phyloP scores from a whole-genome alignment of 2,888 invertebrate species.

The Lasioglossum lativentre region DNA sequence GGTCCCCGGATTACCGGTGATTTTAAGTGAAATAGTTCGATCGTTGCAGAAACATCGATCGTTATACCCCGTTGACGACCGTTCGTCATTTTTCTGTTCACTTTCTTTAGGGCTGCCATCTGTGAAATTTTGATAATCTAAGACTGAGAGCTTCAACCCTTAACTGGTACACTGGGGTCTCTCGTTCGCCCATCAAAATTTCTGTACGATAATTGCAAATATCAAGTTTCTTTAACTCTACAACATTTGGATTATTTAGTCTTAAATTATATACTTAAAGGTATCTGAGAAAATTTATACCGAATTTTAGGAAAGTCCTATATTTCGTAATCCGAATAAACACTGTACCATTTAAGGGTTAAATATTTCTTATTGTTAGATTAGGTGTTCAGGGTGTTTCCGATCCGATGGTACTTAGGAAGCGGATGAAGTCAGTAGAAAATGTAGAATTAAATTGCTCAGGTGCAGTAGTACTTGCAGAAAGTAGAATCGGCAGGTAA shows the following conservation, averaged over 20 bases:
- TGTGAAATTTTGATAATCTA: slow-evolving; percentile 6
- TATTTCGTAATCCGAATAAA: too few relatives aligned
- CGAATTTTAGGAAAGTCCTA: too few relatives aligned
- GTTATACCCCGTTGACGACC: background rate
- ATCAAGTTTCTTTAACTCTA: background rate
- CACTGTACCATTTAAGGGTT: background rate
- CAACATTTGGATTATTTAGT: background rate
- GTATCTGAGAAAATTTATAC: too few relatives aligned
- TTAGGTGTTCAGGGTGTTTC: background rate
- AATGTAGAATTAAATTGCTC: background rate
- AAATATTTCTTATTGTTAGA: background rate
- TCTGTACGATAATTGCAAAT: background rate
- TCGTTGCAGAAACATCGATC: background rate
- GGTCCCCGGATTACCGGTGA: background rate
- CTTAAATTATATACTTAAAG: too few relatives aligned
- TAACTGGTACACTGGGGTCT: background rate
- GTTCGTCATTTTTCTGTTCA: background rate
- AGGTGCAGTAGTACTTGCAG: background rate
- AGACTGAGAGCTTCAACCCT: slow-evolving; percentile 2
- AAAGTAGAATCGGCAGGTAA: background rate
- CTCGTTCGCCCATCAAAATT: too few relatives aligned
- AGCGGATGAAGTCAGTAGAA: background rate
- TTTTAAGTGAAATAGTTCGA: background rate
- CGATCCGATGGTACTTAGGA: background rate
- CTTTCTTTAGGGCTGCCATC: background rate